Base-by-base conservation (phyloP, 2,797 vertebrate species). In the Avahi laniger region DNA sequence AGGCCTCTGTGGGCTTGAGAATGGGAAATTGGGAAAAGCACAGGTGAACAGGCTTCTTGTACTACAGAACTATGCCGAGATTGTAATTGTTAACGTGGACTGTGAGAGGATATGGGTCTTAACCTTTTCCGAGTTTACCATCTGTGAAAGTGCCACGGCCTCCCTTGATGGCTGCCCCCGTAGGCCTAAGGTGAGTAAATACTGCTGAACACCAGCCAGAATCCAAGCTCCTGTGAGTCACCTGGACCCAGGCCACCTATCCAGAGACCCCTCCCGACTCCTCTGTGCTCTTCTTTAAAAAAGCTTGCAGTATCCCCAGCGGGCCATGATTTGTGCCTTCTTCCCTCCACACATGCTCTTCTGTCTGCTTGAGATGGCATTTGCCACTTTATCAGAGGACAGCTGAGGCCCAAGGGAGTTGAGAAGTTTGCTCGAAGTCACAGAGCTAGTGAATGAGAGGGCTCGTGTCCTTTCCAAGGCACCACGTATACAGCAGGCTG, bases 251-350 rank as follows among this genome's bases (percentile, higher is more conserved):
- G 41, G 48, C 38, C 22, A 0, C 46, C 35, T 50, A 43, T 65
- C 17, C 24, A 5, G 33, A 52, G 35, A 22, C 1, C 41, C 65
- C 17, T n/a, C 46, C 43, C 0, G 1, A 2, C 24, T 79, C 26
- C 28, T 41, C 35, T 1, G 8, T 6, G 0, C 33, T 24, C 30
- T 57, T 84, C 61, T 78, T 41, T 11, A 70, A 46, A 2, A 28
- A 13, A 8, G 33, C 3, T n/a, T 9, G 15, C 24, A 13, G 4
- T 88, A 54, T 38, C 7, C 24, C 79, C 35, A 0, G 2, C 0
- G 15, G 12, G 70, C 83, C 52, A 7, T 0, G 0, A 18, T 38
- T 10, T 26, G 28, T 12, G 38, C 7, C 70, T 72, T 61, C 38
- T 48, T 70, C 48, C 50, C 14, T 78, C 14, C 7, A 22, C n/a